Evolutionary conservation across 2,888 invertebrate species (phyloP).

Genomic region (Opisthograptis luteolata): DNA sequence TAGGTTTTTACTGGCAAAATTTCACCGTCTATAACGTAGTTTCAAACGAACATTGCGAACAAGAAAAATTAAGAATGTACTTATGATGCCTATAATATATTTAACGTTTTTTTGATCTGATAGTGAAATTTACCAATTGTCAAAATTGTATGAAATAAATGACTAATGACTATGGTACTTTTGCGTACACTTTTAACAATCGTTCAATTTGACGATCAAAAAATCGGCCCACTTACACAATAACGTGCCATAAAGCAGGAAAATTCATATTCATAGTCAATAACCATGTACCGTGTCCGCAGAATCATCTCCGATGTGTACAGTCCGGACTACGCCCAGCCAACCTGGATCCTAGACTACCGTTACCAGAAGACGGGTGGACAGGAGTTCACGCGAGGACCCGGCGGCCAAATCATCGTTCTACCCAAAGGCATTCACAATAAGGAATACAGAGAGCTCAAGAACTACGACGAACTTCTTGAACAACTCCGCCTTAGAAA

Average conservation of each 20-base stretch:
- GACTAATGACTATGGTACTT: no score
- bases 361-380: slow-evolving; percentile 71
- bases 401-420: slow-evolving; percentile 70
- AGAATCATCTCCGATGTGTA: slow-evolving; percentile 65
- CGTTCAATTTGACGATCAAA: no score
- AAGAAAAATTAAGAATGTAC: no score
- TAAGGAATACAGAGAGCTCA: slow-evolving; percentile 57
- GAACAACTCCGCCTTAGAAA: slow-evolving; percentile 61
- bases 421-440: slow-evolving; percentile 57
- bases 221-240: no score
- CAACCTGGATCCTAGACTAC: slow-evolving; percentile 68
- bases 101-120: no score
- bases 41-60: neutral
- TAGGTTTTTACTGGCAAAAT: neutral
- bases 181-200: no score
- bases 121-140: no score
- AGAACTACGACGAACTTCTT: slow-evolving; percentile 64
- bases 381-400: slow-evolving; percentile 67
- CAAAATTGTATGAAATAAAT: no score
- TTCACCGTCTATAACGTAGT: neutral
- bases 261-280: no score
- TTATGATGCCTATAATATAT: no score
- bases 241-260: no score
- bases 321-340: slow-evolving; percentile 69
- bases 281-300: slow-evolving; percentile 19